phyloP scores from a whole-genome alignment of 2,888 invertebrate genomes.

The Eupithecia vulgata region DNA sequence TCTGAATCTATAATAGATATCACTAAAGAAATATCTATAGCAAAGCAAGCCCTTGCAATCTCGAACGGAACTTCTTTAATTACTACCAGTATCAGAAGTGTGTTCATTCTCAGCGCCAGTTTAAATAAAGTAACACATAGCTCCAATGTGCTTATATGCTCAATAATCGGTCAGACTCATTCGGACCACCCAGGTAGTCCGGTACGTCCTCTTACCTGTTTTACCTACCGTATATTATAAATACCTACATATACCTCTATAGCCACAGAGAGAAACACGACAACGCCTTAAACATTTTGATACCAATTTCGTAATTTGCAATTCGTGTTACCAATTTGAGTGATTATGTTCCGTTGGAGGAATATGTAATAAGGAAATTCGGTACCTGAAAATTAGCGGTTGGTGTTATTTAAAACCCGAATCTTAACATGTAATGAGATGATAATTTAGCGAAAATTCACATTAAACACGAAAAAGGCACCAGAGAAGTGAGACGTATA shows the following conservation, averaged over 20 bases:
- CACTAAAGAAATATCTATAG: not conserved
- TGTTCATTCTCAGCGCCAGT: constrained; percentile 71
- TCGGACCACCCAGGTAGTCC: constrained; percentile 79
- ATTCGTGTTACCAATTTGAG: constrained; percentile 76
- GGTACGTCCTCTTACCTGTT: constrained; percentile 62
- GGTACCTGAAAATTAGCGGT: constrained; percentile 57
- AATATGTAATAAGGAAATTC: constrained; percentile 72
- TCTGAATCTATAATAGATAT: not conserved
- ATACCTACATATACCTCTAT: constrained; percentile 18
- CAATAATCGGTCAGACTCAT: constrained; percentile 71
- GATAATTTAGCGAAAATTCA: constrained; percentile 63
- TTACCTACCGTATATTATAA: constrained; percentile 45
- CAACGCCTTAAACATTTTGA: constrained; percentile 56
- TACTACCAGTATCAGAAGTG: constrained; percentile 64
- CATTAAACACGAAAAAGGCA: constrained; percentile 48
- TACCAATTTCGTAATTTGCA: constrained; percentile 78
- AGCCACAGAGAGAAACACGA: constrained; percentile 48
- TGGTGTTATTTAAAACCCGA: constrained; percentile 61
- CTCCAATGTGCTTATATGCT: constrained; percentile 60
- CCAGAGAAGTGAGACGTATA: constrained; percentile 30
- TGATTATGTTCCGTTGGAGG: constrained; percentile 68
- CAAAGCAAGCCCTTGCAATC: constrained; percentile 17
- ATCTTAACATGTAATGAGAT: constrained; percentile 66
- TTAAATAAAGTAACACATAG: constrained; percentile 62
- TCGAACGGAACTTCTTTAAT: constrained; percentile 58